Conservation (phyloP, 2,888 invertebrate species). For the Acanthoscelides obtectus region DNA sequence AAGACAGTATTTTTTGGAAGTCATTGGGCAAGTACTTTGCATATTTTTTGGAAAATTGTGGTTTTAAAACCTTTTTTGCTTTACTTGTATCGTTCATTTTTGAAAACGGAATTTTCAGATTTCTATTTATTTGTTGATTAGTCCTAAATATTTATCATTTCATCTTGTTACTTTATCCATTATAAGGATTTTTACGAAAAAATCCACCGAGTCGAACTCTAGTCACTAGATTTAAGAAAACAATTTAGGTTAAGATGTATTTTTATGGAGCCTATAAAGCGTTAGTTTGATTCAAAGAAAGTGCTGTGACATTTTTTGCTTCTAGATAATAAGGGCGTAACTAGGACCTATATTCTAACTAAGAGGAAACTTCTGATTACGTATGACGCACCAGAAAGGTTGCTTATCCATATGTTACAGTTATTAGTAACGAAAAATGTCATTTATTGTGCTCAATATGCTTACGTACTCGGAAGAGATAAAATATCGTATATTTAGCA, state of each 20-base stretch:
- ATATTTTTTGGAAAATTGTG: no score
- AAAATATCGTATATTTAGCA: no score
- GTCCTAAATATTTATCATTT: slow-evolving; percentile 5
- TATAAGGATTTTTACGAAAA: slow-evolving; percentile 13
- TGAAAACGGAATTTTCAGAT: background rate
- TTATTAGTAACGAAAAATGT: no score
- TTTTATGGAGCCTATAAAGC: background rate
- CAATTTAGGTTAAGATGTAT: background rate
- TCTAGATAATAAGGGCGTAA: background rate
- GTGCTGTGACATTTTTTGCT: background rate
- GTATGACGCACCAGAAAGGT: no score
- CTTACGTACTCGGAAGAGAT: no score
- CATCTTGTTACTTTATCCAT: slow-evolving; percentile 5
- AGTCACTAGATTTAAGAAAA: slow-evolving; percentile 22
- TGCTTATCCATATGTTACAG: no score
- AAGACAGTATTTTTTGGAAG: no score
- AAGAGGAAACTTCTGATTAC: no score
- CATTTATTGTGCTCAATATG: no score
- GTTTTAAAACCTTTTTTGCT: no score
- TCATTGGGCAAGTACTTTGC: no score
- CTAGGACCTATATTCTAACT: no score
- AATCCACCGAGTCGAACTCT: slow-evolving; percentile 20
- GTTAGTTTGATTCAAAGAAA: background rate
- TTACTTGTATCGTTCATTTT: background rate
- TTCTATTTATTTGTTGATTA: slow-evolving; percentile 9